Evolutionary conservation across 2,888 invertebrate species (phyloP).

Genomic region (Orthosia incerta): DNA sequence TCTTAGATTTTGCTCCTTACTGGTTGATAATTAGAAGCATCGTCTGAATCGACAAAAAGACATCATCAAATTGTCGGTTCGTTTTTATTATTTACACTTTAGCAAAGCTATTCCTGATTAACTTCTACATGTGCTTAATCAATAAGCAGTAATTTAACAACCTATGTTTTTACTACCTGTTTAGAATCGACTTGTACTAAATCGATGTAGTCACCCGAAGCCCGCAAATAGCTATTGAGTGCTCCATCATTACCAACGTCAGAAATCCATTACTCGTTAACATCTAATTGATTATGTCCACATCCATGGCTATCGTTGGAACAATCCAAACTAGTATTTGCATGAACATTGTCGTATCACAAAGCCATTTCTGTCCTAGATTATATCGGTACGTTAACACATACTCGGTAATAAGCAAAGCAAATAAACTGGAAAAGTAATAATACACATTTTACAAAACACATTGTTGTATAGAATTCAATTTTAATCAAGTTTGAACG

Average conservation of each 20-base stretch:
- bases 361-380: slow-evolving; percentile 55
- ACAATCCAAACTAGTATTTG: slow-evolving; percentile 46
- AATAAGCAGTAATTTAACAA: slow-evolving; percentile 11
- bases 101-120: background rate
- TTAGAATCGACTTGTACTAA: slow-evolving; percentile 2
- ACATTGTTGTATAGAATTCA: slow-evolving; percentile 38
- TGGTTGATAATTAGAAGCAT: background rate
- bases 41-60: background rate
- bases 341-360: slow-evolving; percentile 23
- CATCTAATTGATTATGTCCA: slow-evolving; percentile 54
- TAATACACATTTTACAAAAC: slow-evolving; percentile 48
- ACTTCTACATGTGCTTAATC: background rate
- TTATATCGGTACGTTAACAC: slow-evolving; percentile 52
- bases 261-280: slow-evolving; percentile 46
- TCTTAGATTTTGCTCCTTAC: slow-evolving; percentile 3
- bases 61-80: background rate
- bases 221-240: slow-evolving; percentile 15
- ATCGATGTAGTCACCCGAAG: background rate
- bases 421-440: slow-evolving; percentile 50
- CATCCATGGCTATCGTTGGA: slow-evolving; percentile 24
- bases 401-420: slow-evolving; percentile 44
- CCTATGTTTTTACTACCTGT: slow-evolving; percentile 13
- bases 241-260: slow-evolving; percentile 42
- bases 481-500: slow-evolving; percentile 28
- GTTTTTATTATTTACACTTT: background rate